Base-by-base conservation (phyloP, 2,113 vertebrate genomes). In the Spea bombifrons region DNA sequence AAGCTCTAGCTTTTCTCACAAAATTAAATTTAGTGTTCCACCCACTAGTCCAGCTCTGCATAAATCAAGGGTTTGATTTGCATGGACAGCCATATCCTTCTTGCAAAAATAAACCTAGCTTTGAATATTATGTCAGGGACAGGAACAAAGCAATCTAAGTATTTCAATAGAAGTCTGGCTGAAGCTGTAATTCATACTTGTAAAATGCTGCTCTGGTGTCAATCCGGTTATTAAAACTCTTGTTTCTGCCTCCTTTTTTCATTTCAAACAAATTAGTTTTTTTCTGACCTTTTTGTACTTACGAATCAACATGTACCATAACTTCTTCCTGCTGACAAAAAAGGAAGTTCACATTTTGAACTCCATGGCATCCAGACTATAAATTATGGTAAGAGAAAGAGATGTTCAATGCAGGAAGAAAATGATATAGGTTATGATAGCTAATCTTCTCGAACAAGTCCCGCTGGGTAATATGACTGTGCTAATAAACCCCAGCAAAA, bases 11-110 rank as follows among this genome's bases (percentile, higher is more conserved):
- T 94, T 92, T 91, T 86, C 89, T 92, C 88, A 90, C 93, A 96
- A 95, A 97, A 98, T 98, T 97, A 96, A 96, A 98, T 98, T 91
- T 95, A 96, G 94, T 94, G 94, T 95, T 96, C 92, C 93, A 94
- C 92, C 92, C 91, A 91, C 90, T 74, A 78, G 88, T 77, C 86
- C 90, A 93, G 92, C 89, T 93, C 93, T 94, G 94, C 95, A 98
- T 98, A 96, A 97, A 97, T 98, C 96, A 97, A 88, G 88, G 88
- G 85, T 94, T 94, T 92, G 93, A 96, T 98, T 96, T 98, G 96
- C 96, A 97, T 98, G 94, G 93, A 93, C 89, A 84, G 91, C 89
- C 90, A 90, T 81, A 88, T 93, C 90, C 89, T 59, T 30, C 30
- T 87, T 90, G 88, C 93, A 92, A 92, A 95, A 91, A 95, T 96